A percentile compares a stretch with the other conserved stretches of the same genome.
Evolutionary conservation across 37 sponge, comb jelly and placozoan species (phyloP).

Genomic region (Ianthella basta): DNA sequence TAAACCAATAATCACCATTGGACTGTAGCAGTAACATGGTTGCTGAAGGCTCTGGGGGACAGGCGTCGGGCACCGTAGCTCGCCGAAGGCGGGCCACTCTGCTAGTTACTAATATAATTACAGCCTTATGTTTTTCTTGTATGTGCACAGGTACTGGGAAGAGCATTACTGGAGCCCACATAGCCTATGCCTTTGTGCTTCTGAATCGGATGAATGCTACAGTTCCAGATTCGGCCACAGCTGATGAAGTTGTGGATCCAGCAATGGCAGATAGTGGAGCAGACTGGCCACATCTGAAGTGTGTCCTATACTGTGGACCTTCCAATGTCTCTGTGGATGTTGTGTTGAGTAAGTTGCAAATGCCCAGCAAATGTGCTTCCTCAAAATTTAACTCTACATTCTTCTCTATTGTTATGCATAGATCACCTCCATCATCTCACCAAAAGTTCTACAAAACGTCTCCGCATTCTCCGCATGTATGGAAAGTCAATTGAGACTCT

Average conservation of each 20-base stretch:
- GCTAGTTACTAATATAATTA: not conserved
- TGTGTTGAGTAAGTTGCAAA: constrained; percentile 49
- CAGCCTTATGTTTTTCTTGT: too few relatives aligned
- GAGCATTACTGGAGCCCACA: constrained; percentile 73
- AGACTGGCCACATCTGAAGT: not conserved
- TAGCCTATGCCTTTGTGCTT: constrained; percentile 62
- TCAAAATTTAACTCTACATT: not conserved
- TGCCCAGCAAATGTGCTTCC: not conserved
- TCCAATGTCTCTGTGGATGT: constrained; percentile 78
- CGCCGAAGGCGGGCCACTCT: too few relatives aligned
- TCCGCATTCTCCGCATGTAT: constrained; percentile 60
- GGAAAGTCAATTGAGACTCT: constrained; percentile 40
- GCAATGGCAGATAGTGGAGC: not conserved
- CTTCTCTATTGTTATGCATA: too few relatives aligned
- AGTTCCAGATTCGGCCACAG: not conserved
- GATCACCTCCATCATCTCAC: too few relatives aligned
- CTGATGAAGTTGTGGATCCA: not conserved
- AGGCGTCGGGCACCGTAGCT: too few relatives aligned
- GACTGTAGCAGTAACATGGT: too few relatives aligned
- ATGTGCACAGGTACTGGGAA: constrained; percentile 65
- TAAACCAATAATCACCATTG: too few relatives aligned
- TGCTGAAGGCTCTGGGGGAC: too few relatives aligned
- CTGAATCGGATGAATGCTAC: constrained; percentile 22
- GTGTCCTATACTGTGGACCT: constrained; percentile 79
- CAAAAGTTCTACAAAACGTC: not conserved